Evolutionary conservation across 2,113 vertebrate species (phyloP).

Genomic region (Rissa tridactyla): DNA sequence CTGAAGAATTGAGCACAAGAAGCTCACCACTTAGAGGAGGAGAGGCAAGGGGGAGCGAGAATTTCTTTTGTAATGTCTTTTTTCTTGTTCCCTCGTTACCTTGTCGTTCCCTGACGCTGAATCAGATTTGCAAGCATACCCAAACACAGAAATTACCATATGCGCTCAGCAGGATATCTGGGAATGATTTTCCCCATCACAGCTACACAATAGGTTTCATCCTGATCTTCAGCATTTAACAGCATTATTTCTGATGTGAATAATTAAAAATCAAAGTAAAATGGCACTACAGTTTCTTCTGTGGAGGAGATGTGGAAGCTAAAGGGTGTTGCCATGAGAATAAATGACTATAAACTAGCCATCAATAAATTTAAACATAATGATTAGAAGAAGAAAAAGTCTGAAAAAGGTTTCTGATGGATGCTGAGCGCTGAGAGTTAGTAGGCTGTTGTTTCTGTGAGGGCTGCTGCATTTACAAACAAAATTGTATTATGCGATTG

Average conservation of each 20-base stretch:
- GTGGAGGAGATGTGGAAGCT: neutral
- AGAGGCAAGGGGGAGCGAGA: neutral
- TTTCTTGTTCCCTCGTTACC: neutral
- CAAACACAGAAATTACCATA: conserved; percentile 10
- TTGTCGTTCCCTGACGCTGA: neutral
- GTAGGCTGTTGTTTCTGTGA: neutral
- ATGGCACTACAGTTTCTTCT: neutral
- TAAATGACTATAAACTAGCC: neutral
- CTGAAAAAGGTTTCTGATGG: neutral
- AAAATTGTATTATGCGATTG: neutral
- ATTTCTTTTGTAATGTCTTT: neutral
- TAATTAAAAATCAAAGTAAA: conserved; percentile 33
- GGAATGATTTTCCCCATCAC: neutral
- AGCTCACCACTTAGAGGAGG: neutral
- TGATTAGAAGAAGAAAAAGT: neutral
- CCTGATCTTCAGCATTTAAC: neutral
- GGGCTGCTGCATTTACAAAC: neutral
- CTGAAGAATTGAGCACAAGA: neutral
- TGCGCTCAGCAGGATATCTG: neutral
- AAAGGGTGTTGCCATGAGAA: neutral
- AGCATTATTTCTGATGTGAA: conserved; percentile 1
- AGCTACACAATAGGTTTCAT: neutral
- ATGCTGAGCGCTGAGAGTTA: neutral
- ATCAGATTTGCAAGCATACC: neutral
- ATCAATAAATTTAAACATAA: neutral